Base-by-base conservation (phyloP, 2,113 vertebrate species). In the Platichthys flesus region DNA sequence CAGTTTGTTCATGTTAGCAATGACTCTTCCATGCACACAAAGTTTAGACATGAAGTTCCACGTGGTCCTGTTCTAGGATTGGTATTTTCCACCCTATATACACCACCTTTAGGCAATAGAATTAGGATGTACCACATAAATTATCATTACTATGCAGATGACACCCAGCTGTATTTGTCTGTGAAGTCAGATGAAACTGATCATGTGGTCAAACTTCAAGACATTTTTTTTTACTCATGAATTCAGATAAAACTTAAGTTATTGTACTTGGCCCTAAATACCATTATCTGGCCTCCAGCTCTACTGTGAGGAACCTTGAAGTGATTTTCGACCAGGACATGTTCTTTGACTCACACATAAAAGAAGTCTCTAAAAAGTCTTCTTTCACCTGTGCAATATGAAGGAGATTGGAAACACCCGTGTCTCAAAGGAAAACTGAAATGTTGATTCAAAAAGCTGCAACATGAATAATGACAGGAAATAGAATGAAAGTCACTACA, bases 131-230 rank as follows among this genome's bases (percentile, higher is more conserved):
- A 12, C 10, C 28, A n/a, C 9, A 15, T 10, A 62, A 0, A 2
- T 13, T n/a, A 37, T 3, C 28, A 57, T 69, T 42, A 24, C 9
- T 37, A 40, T 18, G 3, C 35, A 40, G 35, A 40, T 21, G 47
- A 24, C 56, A 71, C 18, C 37, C 26, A 7, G 24, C 18, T 51
- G 3, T n/a, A 40, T 35, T 8, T 45, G 42, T 21, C 16, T 54
- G 16, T 52, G 58, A 62, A 26, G 20, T 12, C 26, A 59, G 16
- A 74, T 21, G 23, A 67, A 67, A 75, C n/a, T 24, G 16, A 45
- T 21, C 59, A n/a, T 35, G 58, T 37, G 12, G 18, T 37, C 57
- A 60, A 35, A 40, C 35, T 40, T 68, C 21, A 71, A 51, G 28
- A 28, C 23, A 28, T 28, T 3, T 28, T 28, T 28, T 28, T 28